Evolutionary conservation across 2,888 invertebrate species (phyloP), one percentile per base, ranked within the genome.

Genomic region (Crossocerus cetratus): DNA sequence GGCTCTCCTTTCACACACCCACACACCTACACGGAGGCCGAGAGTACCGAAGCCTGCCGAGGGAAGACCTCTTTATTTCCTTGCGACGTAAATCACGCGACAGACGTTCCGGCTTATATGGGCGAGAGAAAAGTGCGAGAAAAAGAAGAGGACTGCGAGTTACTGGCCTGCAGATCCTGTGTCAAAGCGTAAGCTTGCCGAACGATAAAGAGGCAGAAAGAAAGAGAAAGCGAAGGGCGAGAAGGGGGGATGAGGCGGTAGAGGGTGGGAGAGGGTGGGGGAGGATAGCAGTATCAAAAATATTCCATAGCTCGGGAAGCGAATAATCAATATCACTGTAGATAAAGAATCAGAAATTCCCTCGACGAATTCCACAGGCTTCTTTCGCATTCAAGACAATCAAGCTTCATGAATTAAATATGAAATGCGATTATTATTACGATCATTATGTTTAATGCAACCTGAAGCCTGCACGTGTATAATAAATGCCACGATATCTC

Each of bases 321-420:
- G 86, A 88, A 88, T 88, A 88, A 88, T 88, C 88, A 84, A 88
- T 88, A 78, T 76, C 83, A 82, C 84, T 88, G 32, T 8, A 32
- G 32, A 8, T 11, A 11, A 32, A 32, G 32, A 32, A 32, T 32
- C 32, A 32, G 32, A 32, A 0, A 1, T 32, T 32, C 8, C 32
- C 8, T 0, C 32, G 8, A 32, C 8, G 32, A 32, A 32, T 32
- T 32, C 32, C 32, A 32, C 8, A 1, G 3, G 32, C 32, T 32
- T 2, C 32, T 32, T 8, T 32, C 32, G 32, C 32, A 5, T 8
- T 32, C 0, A 32, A 8, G 32, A 32, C 5, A 32, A 32, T 32
- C 32, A 32, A 32, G 32, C 3, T 32, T 32, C 8, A 0, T 32
- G 32, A 32, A 32, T 32, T 32, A 32, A 32, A 32, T 4, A 32